Evolutionary conservation across 30 jellyfish, hydroid and myxozoan species (phyloP).

Genomic region (Cassiopea andromeda): DNA sequence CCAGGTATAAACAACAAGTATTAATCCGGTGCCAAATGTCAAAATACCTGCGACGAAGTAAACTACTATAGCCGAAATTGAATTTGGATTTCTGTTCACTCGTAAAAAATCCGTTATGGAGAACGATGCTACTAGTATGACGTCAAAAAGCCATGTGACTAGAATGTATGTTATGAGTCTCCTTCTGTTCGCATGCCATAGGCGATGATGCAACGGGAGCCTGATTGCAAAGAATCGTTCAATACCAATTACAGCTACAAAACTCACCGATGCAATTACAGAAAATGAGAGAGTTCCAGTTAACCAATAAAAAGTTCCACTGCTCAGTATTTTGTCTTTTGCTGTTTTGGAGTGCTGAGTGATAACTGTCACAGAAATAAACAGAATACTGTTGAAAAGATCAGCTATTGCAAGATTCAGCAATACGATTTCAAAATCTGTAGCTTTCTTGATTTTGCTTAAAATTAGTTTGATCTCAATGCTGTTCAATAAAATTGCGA

Average conservation of each 20-base stretch:
- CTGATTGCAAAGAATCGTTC: conserved; percentile 39
- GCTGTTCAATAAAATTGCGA: conserved; percentile 23
- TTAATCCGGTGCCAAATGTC: neutral
- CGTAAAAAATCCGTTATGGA: neutral
- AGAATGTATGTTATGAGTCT: neutral
- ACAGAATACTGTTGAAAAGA: conserved; percentile 1
- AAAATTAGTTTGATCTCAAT: conserved; percentile 13
- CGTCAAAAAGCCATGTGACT: conserved; percentile 21
- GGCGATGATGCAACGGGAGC: conserved; percentile 39
- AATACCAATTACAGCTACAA: conserved; percentile 15
- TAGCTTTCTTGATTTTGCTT: conserved; percentile 1
- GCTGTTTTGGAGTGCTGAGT: neutral
- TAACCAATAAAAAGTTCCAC: neutral
- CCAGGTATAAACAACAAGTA: conserved; percentile 22
- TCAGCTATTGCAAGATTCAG: conserved; percentile 53
- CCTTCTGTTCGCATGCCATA: conserved; percentile 21
- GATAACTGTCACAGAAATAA: neutral
- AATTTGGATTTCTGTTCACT: too few species aligned
- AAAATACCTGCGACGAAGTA: conserved; percentile 1
- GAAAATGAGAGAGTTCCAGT: neutral
- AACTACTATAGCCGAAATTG: neutral
- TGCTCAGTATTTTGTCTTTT: neutral
- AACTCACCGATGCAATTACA: neutral
- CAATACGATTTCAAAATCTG: conserved; percentile 47
- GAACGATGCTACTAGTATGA: neutral